phyloP scores from a whole-genome alignment of 2,888 invertebrate genomes.

The Balanococcus diminutus region DNA sequence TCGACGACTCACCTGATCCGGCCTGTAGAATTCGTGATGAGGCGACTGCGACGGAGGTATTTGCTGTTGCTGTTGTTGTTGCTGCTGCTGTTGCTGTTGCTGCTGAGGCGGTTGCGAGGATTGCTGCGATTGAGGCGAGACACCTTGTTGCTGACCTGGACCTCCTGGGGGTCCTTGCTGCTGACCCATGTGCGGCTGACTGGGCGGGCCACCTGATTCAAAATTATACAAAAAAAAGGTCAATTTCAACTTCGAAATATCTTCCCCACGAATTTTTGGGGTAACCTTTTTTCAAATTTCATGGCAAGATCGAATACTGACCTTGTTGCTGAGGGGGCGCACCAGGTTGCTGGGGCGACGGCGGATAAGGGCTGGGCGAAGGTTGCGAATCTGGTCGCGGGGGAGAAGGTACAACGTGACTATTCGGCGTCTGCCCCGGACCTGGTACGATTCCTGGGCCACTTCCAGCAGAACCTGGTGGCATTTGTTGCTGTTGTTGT shows the following conservation, averaged over 20 bases:
- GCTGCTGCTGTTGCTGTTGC: constrained; percentile 63
- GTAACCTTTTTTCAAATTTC: too few relatives aligned
- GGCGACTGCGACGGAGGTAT: constrained; percentile 62
- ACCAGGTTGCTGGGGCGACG: constrained; percentile 49
- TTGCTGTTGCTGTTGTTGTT: constrained; percentile 63
- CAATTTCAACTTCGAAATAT: too few relatives aligned
- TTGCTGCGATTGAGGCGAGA: constrained; percentile 59
- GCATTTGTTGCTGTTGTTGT: not conserved
- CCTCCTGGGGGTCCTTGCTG: constrained; percentile 50
- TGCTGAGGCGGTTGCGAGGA: constrained; percentile 59
- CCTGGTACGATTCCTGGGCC: not conserved
- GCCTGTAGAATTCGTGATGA: constrained; percentile 64
- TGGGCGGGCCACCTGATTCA: not conserved
- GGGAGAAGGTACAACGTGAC: constrained; percentile 49
- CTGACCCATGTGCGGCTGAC: not conserved
- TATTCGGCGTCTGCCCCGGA: not conserved
- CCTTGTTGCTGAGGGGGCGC: constrained; percentile 1
- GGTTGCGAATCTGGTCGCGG: constrained; percentile 47
- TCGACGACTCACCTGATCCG: constrained; percentile 63
- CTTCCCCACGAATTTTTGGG: too few relatives aligned
- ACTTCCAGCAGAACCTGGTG: not conserved
- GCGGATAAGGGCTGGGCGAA: constrained; percentile 46
- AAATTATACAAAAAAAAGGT: too few relatives aligned
- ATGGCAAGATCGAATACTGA: too few relatives aligned
- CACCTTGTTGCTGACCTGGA: constrained; percentile 56